Base-by-base conservation (phyloP, 2,113 vertebrate species). In the Dolichallabes microphthalmus region DNA sequence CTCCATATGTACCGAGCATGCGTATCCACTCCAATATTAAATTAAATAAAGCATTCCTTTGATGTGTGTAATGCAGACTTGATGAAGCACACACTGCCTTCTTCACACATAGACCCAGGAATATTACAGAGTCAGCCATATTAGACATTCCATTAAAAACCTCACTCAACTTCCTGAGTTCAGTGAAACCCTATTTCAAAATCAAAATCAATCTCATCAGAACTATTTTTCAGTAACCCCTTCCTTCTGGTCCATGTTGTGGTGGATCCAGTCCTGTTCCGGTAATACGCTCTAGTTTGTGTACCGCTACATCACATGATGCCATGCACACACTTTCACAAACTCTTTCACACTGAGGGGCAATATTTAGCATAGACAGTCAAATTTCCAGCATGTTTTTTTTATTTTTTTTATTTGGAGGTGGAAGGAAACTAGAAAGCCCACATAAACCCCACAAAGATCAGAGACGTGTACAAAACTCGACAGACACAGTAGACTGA, bases 21-120 rank as follows among this genome's bases (percentile, higher is more conserved):
- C 19, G 53, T 20, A 78, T 32, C 52, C 76, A 32, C 52, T 78
- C 15, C 27, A 78, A 53, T 58, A 13, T 78, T 12, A 58, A 4
- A 58, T 57, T 60, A 77, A 76, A 50, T 53, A 75, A 75, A 77
- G 53, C 75, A 30, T 76, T 32, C 55, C 53, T 58, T 78, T 58
- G 73, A 75, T 53, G 27, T 58, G 30, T 78, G 76, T 35, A 57
- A 58, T 32, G 4, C 53, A 12, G 75, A 45, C 39, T 71, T 71
- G 32, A 71, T 71, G 69, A 78, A 57, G 53, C 27, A 3, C 75
- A 11, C 75, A 19, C 32, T 58, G 52, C 14, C 17, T 32, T 32
- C 27, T 58, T 35, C 17, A 57, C 53, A 75, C 73, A 75, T 75
- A 3, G 25, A 30, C n/a, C 74, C 27, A 11, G 50, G 27, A 58